These are phyloP conservation scores for Eurystomus gularis DNA, from an alignment of 2,113 vertebrate species.

Conservation along the genomic window DNA sequence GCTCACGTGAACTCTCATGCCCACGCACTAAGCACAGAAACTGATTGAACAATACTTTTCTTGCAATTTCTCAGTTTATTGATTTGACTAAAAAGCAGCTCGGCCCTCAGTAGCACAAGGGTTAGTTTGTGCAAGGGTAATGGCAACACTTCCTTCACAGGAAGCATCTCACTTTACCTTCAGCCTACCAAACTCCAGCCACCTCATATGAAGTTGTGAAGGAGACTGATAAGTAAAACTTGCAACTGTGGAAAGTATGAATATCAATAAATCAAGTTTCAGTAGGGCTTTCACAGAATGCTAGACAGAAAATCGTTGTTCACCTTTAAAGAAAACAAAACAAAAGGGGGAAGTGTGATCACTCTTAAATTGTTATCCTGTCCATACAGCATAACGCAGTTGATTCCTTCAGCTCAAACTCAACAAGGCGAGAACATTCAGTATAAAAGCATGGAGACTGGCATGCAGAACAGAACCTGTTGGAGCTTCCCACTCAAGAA, in stretches of 20 bases:
- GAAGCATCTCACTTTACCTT: neutral
- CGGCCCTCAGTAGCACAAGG: neutral
- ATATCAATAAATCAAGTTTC: neutral
- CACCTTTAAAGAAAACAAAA: neutral
- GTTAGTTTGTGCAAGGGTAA: neutral
- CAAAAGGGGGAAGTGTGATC: neutral
- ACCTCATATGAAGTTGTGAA: neutral
- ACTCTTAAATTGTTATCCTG: neutral
- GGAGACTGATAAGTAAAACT: neutral
- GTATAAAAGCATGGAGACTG: neutral
- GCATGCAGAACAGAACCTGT: fast-evolving
- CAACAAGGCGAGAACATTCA: fast-evolving
- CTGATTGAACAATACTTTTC: neutral
- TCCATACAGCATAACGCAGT: neutral
- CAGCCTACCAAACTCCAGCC: neutral
- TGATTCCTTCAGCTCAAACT: neutral
- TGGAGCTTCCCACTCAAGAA: neutral
- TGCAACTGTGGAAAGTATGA: neutral
- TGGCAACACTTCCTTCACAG: neutral
- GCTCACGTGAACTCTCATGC: neutral
- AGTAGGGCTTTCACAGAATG: neutral
- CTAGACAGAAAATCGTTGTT: neutral
- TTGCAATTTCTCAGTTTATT: neutral
- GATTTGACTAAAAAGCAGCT: neutral
- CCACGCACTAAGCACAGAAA: neutral